Evolutionary conservation across 2,888 invertebrate species (phyloP), one percentile per base, ranked within the genome.

Genomic region (Peribatodes rhomboidaria): DNA sequence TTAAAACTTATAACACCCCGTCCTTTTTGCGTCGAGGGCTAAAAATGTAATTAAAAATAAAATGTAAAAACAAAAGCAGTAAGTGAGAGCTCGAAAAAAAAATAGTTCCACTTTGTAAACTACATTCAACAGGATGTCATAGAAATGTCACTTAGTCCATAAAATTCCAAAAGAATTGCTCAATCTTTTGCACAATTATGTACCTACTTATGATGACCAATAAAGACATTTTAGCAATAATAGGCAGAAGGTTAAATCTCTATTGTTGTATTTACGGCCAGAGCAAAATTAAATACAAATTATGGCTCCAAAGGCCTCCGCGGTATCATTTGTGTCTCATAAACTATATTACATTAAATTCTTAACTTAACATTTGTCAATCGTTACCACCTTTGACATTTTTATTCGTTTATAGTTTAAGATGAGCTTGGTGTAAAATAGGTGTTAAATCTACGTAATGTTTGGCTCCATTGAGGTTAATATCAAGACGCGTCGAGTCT

Each of bases 211-310:
- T 18, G 37, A 58, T 42, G 49, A 49, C 49, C 44, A 55, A 63
- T 27, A 54, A 59, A 59, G 50, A 50, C 33, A 33, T 59, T 60
- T 60, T 46, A 18, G 65, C 37, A 60, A 50, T 55, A 47, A 54
- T 31, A 22, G 9, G 14, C 41, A 37, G 60, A 65, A 60, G 65
- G 65, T 31, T 50, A 60, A n/a, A 14, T 9, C 13, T 49, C 54
- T 47, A 60, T 65, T 65, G 65, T 65, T 60, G n/a, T 1, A 35
- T 59, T 59, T 50, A 37, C 13, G 8, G 33, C 31, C 46, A 46
- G 42, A n/a, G 46, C 37, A 41, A 56, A 65, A 65, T 58, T 61
- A 66, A 58, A 61, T 58, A 66, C 58, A 49, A 65, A 57, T 66
- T 61, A 66, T 55, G 27, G 31, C 44, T 39, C 13, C 1, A 61